Evolutionary conservation across 2,888 invertebrate genomes (phyloP), one percentile per base, ranked within the genome.

Genomic region (Eudasyphora cyanicolor): DNA sequence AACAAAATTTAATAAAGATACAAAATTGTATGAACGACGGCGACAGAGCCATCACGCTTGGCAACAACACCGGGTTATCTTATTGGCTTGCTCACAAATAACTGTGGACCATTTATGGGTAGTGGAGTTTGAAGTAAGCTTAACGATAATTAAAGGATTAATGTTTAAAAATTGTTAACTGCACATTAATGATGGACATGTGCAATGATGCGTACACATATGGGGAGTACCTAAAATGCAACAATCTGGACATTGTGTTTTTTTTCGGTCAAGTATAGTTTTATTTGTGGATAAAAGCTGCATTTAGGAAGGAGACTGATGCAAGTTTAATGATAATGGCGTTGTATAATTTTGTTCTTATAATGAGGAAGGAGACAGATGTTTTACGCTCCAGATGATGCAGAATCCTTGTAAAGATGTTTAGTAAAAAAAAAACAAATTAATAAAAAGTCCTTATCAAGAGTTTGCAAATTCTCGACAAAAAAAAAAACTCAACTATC

Each of bases 1-100:
- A n/a, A n/a, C n/a, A n/a, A 57, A n/a, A 42, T 69, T 73, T 74
- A 29, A 76, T 84, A 67, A 80, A 78, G 64, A 78, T 73, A 49
- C 64, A 32, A 54, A 19, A 27, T 62, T 74, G 27, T 27, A 32
- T 14, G n/a, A 60, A 17, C 21, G n/a, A 45, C n/a, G n/a, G 27
- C 74, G 35, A 71, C 29, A 12, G 14, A 45, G n/a, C n/a, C 3
- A 54, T 57, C 14, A 35, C 38, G 6, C 29, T 51, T 42, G 27
- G 8, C 49, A 8, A 12, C 45, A 45, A 8, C 49, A 19, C 2
- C 14, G 51, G 4, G 67, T 67, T 42, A 67, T 67, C 42, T 64
- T 67, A 14, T 35, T 35, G 79, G 79, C 35, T 76, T 75, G 82
- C 21, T 71, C 29, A n/a, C n/a, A n/a, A 64, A 17, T 67, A 67